These are phyloP conservation scores for Luehdorfia chinensis DNA, from an alignment of 1,140 invertebrate species.

Conservation along the genomic window DNA sequence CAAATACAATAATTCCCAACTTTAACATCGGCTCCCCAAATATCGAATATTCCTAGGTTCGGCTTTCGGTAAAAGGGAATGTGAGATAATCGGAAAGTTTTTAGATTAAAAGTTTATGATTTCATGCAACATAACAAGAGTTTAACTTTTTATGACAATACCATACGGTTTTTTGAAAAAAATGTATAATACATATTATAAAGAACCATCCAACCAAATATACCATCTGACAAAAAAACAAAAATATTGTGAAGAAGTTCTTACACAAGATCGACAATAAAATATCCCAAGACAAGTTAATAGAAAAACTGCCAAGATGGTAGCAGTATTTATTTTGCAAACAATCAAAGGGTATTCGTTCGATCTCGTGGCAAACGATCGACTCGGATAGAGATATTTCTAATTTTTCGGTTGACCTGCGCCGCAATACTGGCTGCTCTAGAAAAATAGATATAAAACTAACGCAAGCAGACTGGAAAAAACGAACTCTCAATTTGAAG, in stretches of 20 bases:
- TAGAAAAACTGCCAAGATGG: conserved; percentile 5
- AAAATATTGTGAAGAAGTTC: too few species aligned
- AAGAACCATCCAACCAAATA: too few species aligned
- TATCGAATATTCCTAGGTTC: conserved; percentile 16
- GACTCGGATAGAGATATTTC: conserved; percentile 65
- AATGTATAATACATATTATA: too few species aligned
- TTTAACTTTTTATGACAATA: too few species aligned
- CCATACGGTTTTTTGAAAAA: too few species aligned
- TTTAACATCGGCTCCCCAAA: conserved; percentile 24
- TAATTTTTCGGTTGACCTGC: conserved; percentile 68
- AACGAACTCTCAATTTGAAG: conserved; percentile 36
- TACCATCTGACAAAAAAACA: too few species aligned
- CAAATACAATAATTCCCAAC: conserved; percentile 53
- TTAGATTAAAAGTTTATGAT: too few species aligned
- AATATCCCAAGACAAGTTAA: conserved; percentile 16
- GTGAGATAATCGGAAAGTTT: background rate
- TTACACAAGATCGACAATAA: conserved; percentile 1
- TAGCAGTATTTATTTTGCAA: conserved; percentile 17
- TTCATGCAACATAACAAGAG: too few species aligned
- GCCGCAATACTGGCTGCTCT: conserved; percentile 40
- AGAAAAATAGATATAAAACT: conserved; percentile 60
- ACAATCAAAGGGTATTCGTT: conserved; percentile 17
- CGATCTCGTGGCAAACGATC: conserved; percentile 30
- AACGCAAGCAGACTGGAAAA: conserved; percentile 56
- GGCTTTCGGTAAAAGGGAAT: too few species aligned